Base-by-base conservation (phyloP, 1,140 invertebrate genomes). In the Zaprionus ghesquierei region DNA sequence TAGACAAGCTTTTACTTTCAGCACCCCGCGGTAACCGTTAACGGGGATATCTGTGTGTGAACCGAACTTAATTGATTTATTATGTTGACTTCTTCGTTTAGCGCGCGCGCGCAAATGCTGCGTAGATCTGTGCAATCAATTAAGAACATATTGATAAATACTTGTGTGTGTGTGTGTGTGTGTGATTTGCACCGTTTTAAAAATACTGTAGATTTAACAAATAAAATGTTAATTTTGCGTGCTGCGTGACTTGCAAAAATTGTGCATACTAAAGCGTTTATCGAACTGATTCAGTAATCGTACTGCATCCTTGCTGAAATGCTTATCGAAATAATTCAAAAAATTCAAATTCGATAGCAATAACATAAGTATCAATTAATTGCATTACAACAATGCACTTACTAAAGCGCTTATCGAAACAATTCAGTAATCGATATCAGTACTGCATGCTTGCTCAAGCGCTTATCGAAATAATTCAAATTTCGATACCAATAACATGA, bases 1-100 rank as follows among this genome's bases (percentile, higher is more conserved):
- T 66, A 60, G 35, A 50, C 46, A 58, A 58, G 69, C 58, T 78
- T 60, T 78, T 74, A 69, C 64, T 54, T 69, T 33, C 12, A 35
- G 58, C 56, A 31, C 29, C 15, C 18, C 22, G 31, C 22, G 5
- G 29, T 13, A 25, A 29, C 6, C 0, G 27, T 29, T 29, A 9
- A 29, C 3, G 3, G 27, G 5, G 9, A 29, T 29, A 29, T 29
- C 6, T 9, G 2, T 41, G n/a, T 9, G 6, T 41, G n/a, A 41
- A 15, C n/a, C 35, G 8, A 41, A 41, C 5, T 41, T 15, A 41
- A 41, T 41, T 22, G 41, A 44, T 60, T 49, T 31, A 60, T 49
- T 60, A 49, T 49, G 58, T 60, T 60, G 44, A 61, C 58, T 58
- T 44, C 8, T 13, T 1, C 22, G 10, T n/a, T 46, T 46, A 59